Evolutionary conservation across 2,797 vertebrate genomes (phyloP).

Genomic region (Vipera latastei): DNA sequence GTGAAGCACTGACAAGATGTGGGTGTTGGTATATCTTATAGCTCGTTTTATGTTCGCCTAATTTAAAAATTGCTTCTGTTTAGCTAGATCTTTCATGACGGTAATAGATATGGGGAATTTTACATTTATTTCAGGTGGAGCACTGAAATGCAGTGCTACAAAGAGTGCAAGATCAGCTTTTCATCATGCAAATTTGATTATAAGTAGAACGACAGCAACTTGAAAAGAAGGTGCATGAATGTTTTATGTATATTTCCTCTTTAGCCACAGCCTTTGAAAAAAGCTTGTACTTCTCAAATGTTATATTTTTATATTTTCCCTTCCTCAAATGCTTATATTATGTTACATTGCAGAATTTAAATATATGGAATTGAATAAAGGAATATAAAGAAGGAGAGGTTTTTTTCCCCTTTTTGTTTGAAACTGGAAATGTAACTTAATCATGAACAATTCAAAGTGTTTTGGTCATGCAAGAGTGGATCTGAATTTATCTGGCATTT

Average conservation of each 20-base stretch:
- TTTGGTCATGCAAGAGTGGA: not conserved
- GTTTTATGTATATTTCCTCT: slow-evolving; percentile 38
- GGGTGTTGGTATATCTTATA: slow-evolving; percentile 48
- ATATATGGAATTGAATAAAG: not conserved
- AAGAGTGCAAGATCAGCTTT: slow-evolving; percentile 31
- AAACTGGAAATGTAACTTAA: not conserved
- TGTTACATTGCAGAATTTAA: slow-evolving; percentile 11
- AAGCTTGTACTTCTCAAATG: slow-evolving; percentile 6
- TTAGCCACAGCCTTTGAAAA: slow-evolving; percentile 26
- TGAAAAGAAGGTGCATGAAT: slow-evolving; percentile 26
- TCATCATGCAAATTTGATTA: slow-evolving; percentile 41
- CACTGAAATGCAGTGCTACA: slow-evolving; percentile 44
- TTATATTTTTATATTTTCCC: not conserved
- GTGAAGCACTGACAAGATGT: slow-evolving; percentile 50
- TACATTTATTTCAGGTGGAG: slow-evolving; percentile 64
- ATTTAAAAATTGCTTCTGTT: slow-evolving; percentile 63
- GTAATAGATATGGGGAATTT: slow-evolving; percentile 51
- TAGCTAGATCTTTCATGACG: slow-evolving; percentile 49
- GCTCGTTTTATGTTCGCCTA: slow-evolving; percentile 61
- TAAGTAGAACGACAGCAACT: slow-evolving; percentile 10
- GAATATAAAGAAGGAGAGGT: not conserved
- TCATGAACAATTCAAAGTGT: accelerated
- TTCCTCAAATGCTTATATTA: not conserved
- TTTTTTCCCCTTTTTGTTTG: not conserved
- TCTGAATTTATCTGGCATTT: not conserved